phyloP scores from a whole-genome alignment of 1,140 invertebrate species.

The Druon quercuslanigerum region DNA sequence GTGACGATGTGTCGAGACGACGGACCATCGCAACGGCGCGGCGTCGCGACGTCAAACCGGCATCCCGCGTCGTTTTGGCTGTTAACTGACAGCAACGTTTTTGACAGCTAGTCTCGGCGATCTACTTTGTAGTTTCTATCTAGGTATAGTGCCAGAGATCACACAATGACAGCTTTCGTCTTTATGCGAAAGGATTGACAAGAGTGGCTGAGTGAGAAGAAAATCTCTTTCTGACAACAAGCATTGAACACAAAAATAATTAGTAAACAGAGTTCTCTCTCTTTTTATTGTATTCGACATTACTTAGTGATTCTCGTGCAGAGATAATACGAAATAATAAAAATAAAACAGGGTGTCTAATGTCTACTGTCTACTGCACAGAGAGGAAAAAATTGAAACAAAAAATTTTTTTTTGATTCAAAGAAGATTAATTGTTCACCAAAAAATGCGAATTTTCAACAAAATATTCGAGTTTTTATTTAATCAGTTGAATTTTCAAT shows the following conservation, averaged over 20 bases:
- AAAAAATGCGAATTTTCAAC: too few species aligned
- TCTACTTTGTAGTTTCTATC: slow-evolving; percentile 18
- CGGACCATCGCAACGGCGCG: not conserved
- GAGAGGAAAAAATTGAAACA: too few species aligned
- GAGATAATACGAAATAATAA: not conserved
- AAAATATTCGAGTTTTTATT: too few species aligned
- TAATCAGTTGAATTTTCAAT: too few species aligned
- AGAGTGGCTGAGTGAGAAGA: not conserved
- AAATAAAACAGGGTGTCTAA: too few species aligned
- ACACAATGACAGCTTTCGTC: slow-evolving; percentile 19
- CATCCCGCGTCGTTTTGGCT: not conserved
- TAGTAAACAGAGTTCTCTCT: not conserved
- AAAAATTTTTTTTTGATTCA: too few species aligned
- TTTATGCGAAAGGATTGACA: slow-evolving; percentile 8
- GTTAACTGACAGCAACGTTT: slow-evolving; percentile 15
- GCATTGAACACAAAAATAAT: slow-evolving; percentile 12
- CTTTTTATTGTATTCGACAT: not conserved
- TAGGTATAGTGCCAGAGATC: not conserved
- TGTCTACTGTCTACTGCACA: too few species aligned
- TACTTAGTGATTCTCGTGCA: not conserved
- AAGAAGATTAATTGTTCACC: too few species aligned
- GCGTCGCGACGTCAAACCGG: not conserved
- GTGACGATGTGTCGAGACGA: slow-evolving; percentile 23
- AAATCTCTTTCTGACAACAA: slow-evolving; percentile 23
- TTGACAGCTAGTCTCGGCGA: not conserved